Conservation (phyloP, 2,113 vertebrate genomes). For the Chaenogobius annularis region DNA sequence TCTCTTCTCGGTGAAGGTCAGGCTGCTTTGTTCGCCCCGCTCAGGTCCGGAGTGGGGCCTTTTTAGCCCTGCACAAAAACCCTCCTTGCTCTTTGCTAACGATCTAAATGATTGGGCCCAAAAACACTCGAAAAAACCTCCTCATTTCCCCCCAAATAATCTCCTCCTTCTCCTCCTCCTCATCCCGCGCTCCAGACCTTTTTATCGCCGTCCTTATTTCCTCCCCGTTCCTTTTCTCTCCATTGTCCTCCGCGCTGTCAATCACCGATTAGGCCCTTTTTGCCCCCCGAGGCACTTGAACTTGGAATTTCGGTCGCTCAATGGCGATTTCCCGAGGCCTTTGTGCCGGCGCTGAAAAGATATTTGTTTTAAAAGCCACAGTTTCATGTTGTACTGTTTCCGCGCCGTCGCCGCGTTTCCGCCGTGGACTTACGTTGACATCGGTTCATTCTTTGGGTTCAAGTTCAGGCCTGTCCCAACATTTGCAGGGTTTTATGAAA, state of each 20-base stretch:
- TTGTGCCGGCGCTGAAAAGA: conserved; percentile 51
- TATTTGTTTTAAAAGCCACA: conserved; percentile 43
- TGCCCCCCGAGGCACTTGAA: conserved; percentile 62
- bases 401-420: not conserved
- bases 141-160: conserved; percentile 54
- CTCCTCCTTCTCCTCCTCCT: conserved; percentile 13
- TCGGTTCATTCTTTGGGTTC: not conserved
- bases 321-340: conserved; percentile 26
- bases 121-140: conserved; percentile 74
- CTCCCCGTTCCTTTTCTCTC: conserved; percentile 70
- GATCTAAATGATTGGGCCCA: conserved; percentile 88
- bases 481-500: not conserved
- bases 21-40: conserved; percentile 78
- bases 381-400: conserved; percentile 11
- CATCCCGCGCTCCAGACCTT: conserved; percentile 70
- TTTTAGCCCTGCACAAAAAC: conserved; percentile 82
- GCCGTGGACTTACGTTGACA: not conserved
- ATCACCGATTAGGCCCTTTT: conserved; percentile 62
- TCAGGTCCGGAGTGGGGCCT: conserved; percentile 81
- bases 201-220: conserved; percentile 73
- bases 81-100: conserved; percentile 86
- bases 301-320: conserved; percentile 57
- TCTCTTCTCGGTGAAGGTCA: conserved; percentile 69
- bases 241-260: conserved; percentile 71
- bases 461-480: not conserved